Conservation (phyloP, 2,113 vertebrate genomes). For the Poecile atricapillus region DNA sequence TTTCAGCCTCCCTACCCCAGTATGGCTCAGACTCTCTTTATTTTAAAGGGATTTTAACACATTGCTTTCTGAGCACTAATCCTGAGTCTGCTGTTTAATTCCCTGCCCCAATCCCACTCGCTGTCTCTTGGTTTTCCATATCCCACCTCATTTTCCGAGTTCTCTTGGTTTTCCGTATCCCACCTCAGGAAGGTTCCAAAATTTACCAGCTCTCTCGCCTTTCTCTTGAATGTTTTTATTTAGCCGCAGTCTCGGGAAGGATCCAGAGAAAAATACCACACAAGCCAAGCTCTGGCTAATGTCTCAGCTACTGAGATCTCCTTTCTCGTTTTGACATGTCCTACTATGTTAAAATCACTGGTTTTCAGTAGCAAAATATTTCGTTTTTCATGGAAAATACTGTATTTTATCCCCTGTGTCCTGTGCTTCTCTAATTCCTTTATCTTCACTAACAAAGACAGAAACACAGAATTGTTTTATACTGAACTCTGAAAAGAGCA, state of each 20-base stretch:
- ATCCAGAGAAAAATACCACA: not conserved
- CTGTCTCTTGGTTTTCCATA: not conserved
- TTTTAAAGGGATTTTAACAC: not conserved
- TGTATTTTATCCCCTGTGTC: not conserved
- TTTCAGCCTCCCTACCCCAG: not conserved
- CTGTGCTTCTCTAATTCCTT: not conserved
- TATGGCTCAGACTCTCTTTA: not conserved
- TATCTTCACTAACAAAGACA: not conserved
- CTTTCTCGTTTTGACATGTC: not conserved
- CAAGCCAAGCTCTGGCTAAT: not conserved
- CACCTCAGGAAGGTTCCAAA: not conserved
- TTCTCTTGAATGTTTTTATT: not conserved
- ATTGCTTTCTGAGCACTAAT: not conserved
- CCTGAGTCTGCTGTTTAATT: not conserved
- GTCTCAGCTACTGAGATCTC: not conserved
- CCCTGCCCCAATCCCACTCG: not conserved
- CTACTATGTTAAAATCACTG: not conserved
- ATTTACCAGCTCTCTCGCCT: not conserved
- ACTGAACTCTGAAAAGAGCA: not conserved
- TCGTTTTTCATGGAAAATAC: not conserved
- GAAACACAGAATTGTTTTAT: not conserved
- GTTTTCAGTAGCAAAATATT: not conserved
- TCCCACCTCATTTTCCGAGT: no score
- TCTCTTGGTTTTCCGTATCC: not conserved
- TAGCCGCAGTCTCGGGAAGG: not conserved